Evolutionary conservation across 2,888 invertebrate genomes (phyloP), one percentile per base, ranked within the genome.

Genomic region (Leptothorax acervorum): DNA sequence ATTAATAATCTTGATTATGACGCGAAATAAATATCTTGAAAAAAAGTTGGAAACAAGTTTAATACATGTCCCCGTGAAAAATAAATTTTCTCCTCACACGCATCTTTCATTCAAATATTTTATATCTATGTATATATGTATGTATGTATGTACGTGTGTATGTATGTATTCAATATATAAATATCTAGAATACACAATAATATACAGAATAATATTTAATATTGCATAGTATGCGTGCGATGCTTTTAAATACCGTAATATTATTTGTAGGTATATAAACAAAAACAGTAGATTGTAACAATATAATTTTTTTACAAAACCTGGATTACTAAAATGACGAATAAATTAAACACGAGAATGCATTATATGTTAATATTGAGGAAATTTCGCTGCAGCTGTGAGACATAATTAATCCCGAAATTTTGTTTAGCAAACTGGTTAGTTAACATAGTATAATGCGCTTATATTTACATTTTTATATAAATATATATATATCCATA

Each of bases 351-450:
- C 42, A 42, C 28, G 53, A 55, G 31, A 55, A 55, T 68, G 18
- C 31, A 55, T 78, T n/a, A 42, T 39, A 18, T 48, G 68, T 68
- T 68, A 53, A 78, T 55, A 55, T 42, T 11, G 31, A 31, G 45
- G 11, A 45, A 78, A 78, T 57, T 78, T 68, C 0, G 6, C n/a
- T 15, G 31, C 42, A 4, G 15, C n/a, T 53, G 12, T 9, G 39
- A 66, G 18, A 55, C 6, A 63, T 53, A 66, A 42, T 66, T 66
- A 78, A 55, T 11, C 3, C 53, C 31, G 11, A 28, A 78, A 55
- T 78, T 66, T 78, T 63, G 45, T 78, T 55, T n/a, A 31, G 6
- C 23, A 42, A 68, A 78, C 3, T 57, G 12, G n/a, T 31, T 55
- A 12, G 11, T 2, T 57, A 45, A 12, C 39, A 35, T 28, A 48